phyloP scores from a whole-genome alignment of 2,797 vertebrate genomes.

The Oreonectes daqikongensis region DNA sequence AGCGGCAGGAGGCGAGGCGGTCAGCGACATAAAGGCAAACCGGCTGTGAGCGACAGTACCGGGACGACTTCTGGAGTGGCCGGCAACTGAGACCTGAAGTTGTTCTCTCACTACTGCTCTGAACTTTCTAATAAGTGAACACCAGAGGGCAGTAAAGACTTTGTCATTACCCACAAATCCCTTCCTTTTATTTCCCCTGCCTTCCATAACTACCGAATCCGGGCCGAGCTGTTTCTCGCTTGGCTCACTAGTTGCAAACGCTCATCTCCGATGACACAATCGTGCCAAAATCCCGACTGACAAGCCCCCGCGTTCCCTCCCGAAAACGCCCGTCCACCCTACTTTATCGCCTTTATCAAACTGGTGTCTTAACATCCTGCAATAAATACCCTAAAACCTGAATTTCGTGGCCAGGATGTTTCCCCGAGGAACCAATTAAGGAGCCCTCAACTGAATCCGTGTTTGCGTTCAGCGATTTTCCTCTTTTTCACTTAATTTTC shows the following conservation, averaged over 20 bases:
- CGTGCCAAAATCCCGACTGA: constrained; percentile 42
- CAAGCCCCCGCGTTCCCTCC: constrained; percentile 24
- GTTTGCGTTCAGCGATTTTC: constrained; percentile 45
- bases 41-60: constrained; percentile 57
- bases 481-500: constrained; percentile 31
- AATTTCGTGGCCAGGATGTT: constrained; percentile 8
- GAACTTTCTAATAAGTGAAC: not conserved
- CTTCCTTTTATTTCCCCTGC: not conserved
- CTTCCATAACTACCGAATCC: not conserved
- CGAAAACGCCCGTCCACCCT: not conserved
- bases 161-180: not conserved
- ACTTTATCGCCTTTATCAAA: constrained; percentile 8
- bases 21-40: constrained; percentile 74
- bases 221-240: not conserved
- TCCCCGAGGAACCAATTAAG: constrained; percentile 52
- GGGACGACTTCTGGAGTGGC: too few species aligned
- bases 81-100: constrained; percentile 63
- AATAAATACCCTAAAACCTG: constrained; percentile 21
- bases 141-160: constrained; percentile 33
- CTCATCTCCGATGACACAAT: constrained; percentile 40
- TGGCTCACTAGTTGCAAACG: constrained; percentile 10
- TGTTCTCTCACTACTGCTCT: not conserved
- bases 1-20: constrained; percentile 74
- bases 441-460: constrained; percentile 30
- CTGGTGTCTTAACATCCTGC: constrained; percentile 11